phyloP scores from a whole-genome alignment of 2,888 invertebrate species.

The Lycocerus yunnanus region DNA sequence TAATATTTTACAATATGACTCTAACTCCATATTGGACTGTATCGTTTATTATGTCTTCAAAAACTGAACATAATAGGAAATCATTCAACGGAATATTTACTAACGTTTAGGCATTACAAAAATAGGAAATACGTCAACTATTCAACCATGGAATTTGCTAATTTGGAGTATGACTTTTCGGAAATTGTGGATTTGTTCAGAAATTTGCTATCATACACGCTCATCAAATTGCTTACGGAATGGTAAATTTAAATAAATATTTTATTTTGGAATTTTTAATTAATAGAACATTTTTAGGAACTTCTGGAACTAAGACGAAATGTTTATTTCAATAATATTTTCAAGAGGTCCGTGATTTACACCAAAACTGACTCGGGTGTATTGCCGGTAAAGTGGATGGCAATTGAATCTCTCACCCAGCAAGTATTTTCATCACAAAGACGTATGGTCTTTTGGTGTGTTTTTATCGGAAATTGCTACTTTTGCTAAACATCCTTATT shows the following conservation, averaged over 20 bases:
- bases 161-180: conserved; percentile 66
- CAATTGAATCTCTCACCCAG: conserved; percentile 81
- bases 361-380: conserved; percentile 77
- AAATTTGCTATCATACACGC: conserved; percentile 81
- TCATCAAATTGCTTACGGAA: conserved; percentile 81
- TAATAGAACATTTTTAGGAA: conserved; percentile 64
- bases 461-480: conserved; percentile 87
- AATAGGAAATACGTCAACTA: background rate
- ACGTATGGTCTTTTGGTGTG: conserved; percentile 93
- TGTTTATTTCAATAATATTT: conserved; percentile 82
- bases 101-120: background rate
- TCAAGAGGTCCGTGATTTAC: too few relatives aligned
- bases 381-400: conserved; percentile 89
- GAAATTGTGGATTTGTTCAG: conserved; percentile 55
- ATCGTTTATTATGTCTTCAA: background rate
- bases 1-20: conserved; percentile 40
- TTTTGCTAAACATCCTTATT: conserved; percentile 80
- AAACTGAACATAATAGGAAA: background rate
- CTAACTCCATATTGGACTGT: conserved; percentile 29
- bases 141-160: conserved; percentile 48
- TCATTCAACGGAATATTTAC: background rate
- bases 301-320: conserved; percentile 85
- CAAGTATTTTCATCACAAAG: conserved; percentile 84
- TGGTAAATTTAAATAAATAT: conserved; percentile 61
- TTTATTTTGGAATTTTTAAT: conserved; percentile 47